phyloP scores from a whole-genome alignment of 2,888 invertebrate species.

The Cephus runcator region DNA sequence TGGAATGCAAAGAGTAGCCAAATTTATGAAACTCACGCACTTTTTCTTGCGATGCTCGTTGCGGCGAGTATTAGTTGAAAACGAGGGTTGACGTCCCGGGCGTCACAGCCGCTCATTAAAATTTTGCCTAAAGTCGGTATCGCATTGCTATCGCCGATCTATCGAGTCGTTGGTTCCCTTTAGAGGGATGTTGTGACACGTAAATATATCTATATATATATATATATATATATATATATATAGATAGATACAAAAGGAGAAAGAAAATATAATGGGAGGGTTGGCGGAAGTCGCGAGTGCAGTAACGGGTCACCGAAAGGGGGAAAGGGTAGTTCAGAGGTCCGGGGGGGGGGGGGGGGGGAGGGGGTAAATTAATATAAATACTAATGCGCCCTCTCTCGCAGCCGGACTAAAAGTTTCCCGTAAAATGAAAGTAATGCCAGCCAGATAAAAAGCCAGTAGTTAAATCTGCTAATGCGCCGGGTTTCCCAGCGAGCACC shows the following conservation, averaged over 20 bases:
- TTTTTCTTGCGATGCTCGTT: neutral
- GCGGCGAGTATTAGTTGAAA: neutral
- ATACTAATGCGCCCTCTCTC: constrained; percentile 1
- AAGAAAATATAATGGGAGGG: neutral
- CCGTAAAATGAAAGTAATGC: constrained; percentile 44
- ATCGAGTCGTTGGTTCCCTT: neutral
- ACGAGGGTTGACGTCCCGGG: neutral
- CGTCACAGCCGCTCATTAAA: neutral
- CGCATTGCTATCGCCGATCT: neutral
- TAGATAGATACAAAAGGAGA: neutral
- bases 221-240: neutral
- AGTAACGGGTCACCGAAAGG: neutral
- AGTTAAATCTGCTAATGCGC: constrained; percentile 51
- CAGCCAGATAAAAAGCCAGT: constrained; percentile 37
- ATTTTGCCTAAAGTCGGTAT: neutral
- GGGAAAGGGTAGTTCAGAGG: neutral
- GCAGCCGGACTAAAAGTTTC: neutral
- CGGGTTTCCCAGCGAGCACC: neutral
- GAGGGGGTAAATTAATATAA: neutral
- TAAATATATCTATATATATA: neutral
- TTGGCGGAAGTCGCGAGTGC: neutral
- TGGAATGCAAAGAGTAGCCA: neutral
- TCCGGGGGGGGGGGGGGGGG: neutral
- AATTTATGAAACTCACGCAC: neutral
- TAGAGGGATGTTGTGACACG: neutral